These are phyloP conservation scores for Musca domestica DNA, from an alignment of 1,140 invertebrate species.

Conservation along the genomic window DNA sequence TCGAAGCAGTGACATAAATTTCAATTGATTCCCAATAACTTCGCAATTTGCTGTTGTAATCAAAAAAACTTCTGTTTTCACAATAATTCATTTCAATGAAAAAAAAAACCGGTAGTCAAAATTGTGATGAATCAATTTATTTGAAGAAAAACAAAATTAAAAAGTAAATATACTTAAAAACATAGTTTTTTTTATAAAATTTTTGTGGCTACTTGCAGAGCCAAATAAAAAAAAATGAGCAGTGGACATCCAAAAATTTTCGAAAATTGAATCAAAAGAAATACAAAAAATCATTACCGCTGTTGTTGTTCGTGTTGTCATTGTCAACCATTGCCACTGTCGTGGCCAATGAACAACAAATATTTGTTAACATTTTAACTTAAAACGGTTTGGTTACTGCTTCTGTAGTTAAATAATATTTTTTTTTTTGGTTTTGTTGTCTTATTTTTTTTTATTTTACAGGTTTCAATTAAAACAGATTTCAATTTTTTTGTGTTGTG, in stretches of 20 bases:
- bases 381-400: background rate
- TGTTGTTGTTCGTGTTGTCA: too few relatives aligned
- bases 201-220: background rate
- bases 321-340: slow-evolving; percentile 36
- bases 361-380: slow-evolving; percentile 53
- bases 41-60: too few relatives aligned
- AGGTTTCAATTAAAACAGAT: background rate
- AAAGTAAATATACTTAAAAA: too few relatives aligned
- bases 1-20: too few relatives aligned
- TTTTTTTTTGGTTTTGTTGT: background rate
- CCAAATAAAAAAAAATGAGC: too few relatives aligned
- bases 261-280: background rate
- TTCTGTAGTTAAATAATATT: too few relatives aligned
- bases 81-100: too few relatives aligned
- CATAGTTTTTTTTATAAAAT: background rate
- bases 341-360: slow-evolving; percentile 51
- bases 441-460: background rate
- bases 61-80: too few relatives aligned
- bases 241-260: background rate
- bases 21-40: too few relatives aligned
- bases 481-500: background rate
- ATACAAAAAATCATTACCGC: slow-evolving; percentile 27
- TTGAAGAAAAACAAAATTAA: too few relatives aligned
- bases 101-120: too few relatives aligned
- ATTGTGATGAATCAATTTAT: too few relatives aligned